Evolutionary conservation across 2,113 vertebrate genomes (phyloP).

Genomic region (Leptosomus discolor): DNA sequence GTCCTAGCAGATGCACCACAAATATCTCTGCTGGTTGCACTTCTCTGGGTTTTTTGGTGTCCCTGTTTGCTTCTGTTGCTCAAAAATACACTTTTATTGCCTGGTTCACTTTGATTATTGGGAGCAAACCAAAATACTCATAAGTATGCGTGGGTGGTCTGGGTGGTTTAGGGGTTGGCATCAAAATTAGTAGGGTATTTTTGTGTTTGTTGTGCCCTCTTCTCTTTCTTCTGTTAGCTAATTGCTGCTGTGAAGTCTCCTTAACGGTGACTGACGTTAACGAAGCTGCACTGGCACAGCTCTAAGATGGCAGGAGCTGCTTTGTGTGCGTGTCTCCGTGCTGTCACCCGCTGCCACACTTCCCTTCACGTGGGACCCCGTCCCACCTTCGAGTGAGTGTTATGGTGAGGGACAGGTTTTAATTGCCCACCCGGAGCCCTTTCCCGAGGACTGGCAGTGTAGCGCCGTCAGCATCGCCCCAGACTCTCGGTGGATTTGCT

Average conservation of each 20-base stretch:
- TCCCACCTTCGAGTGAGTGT: accelerated
- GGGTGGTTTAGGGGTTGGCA: neutral
- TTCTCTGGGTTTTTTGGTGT: neutral
- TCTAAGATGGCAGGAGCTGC: neutral
- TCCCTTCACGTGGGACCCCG: accelerated
- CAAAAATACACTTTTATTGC: neutral
- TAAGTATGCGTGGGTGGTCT: neutral
- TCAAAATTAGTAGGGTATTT: neutral
- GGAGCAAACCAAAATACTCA: neutral
- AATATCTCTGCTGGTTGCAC: neutral
- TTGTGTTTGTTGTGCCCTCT: neutral
- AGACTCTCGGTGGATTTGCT: neutral
- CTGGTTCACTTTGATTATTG: neutral
- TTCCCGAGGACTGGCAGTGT: accelerated
- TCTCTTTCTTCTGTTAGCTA: neutral
- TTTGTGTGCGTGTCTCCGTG: neutral
- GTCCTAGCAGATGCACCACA: neutral
- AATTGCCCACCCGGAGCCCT: neutral
- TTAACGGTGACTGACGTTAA: neutral
- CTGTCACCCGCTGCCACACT: accelerated
- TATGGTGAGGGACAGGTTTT: neutral
- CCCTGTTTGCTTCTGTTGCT: neutral
- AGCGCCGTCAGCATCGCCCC: accelerated
- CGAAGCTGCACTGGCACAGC: neutral
- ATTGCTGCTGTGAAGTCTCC: neutral